Evolutionary conservation across 92 coral and sea anemone species (phyloP), one percentile per base, ranked within the genome.

Genomic region (Anthopleura xanthogrammica): DNA sequence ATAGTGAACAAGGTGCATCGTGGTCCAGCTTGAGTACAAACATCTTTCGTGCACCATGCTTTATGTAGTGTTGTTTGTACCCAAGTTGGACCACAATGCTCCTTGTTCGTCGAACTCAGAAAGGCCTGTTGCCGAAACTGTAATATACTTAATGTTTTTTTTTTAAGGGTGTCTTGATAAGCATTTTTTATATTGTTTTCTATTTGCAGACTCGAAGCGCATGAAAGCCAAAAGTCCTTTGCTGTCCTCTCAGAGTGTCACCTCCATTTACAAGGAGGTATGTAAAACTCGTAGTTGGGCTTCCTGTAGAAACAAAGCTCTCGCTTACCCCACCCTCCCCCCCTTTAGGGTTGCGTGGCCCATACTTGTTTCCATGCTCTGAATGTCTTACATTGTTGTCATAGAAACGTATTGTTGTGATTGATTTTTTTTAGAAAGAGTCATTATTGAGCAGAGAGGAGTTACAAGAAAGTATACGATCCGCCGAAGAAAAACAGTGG

Each of bases 251-350:
- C 89, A 83, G 52, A 91, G 95, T 12, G 83, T 91, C 20, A 87
- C 85, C 83, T 91, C 92, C 60, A 92, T 93, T 77, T 93, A 88
- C 68, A 89, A 77, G 83, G 95, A 93, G 83, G 98, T 93, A 42
- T 2, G 16, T 20, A 7, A 54, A 9, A 41, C 0, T 2, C 48
- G 11, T 43, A 17, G 64, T 40, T 12, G 11, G 70, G 70, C 14
- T 29, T 29, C 74, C 17, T 29, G 29, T 4, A 46, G 5, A 46
- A 46, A 46, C 4, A 46, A 3, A 5, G 3, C 9, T 46, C 7
- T 5, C 9, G 9, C 9, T 46, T 0, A 46, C 50, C 50, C 50
- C 50, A 46, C 50, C 6, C 50, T 7, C 4, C 50, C 1, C 50
- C 50, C 7, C 50, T 0, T 5, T 46, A 6, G 5, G 7, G 50